A percentile compares a stretch with the other conserved stretches of the same genome.
These are phyloP conservation scores for Halictus ligatus DNA, from an alignment of 2,888 invertebrate species.

Conservation along the genomic window DNA sequence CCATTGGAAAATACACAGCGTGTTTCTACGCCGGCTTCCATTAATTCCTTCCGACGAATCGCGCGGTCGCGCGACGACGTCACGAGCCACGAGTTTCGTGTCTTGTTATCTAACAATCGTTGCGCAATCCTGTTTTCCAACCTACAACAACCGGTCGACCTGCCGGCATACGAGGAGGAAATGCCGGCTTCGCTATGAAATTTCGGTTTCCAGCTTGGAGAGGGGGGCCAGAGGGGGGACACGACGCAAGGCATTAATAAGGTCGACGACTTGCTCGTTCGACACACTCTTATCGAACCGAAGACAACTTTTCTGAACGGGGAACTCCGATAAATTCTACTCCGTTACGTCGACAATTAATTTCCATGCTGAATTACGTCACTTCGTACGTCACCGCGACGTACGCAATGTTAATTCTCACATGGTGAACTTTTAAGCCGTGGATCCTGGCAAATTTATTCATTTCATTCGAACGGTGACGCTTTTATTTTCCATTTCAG, in stretches of 20 bases:
- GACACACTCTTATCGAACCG: not conserved
- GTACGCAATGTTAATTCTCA: not conserved
- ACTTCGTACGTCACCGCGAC: not conserved
- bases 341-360: not conserved
- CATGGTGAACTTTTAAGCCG: not conserved
- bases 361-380: not conserved
- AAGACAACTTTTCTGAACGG: not conserved
- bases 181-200: not conserved
- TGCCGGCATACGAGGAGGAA: not conserved
- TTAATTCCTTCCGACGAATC: slow-evolving; percentile 27
- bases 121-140: slow-evolving; percentile 54
- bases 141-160: slow-evolving; percentile 28
- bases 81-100: slow-evolving; percentile 40
- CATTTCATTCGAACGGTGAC: too few species aligned
- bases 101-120: slow-evolving; percentile 54
- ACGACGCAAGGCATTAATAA: not conserved
- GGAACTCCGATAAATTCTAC: not conserved
- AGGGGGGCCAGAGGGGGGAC: not conserved
- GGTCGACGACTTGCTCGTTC: not conserved
- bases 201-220: not conserved
- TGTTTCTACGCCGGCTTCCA: not conserved
- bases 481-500: too few species aligned
- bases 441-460: not conserved
- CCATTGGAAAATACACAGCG: not conserved
- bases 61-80: slow-evolving; percentile 31